These are phyloP conservation scores for Allolobophora icterica DNA, from an alignment of 2,888 invertebrate species.

Conservation along the genomic window DNA sequence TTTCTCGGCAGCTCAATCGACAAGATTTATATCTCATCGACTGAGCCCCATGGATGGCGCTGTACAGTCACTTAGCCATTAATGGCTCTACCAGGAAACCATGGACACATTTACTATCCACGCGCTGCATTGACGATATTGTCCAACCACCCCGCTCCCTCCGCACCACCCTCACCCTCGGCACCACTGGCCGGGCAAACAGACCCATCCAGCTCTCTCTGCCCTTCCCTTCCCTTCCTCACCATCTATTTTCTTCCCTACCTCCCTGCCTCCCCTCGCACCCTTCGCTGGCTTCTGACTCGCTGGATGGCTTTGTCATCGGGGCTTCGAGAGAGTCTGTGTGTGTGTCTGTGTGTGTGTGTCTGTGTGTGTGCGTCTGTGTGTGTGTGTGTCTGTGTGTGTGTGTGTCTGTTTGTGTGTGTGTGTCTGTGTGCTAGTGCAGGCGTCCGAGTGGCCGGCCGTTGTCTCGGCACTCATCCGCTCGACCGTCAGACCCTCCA, in stretches of 20 bases:
- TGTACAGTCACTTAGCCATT: conserved; percentile 17
- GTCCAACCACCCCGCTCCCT: neutral
- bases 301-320: conserved; percentile 11
- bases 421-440: neutral
- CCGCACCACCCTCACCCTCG: neutral
- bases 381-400: no score
- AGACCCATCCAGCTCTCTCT: conserved; percentile 6
- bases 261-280: neutral
- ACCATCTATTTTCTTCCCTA: neutral
- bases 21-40: conserved; percentile 17
- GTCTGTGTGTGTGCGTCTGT: neutral
- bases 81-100: conserved; percentile 17
- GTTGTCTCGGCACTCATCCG: conserved; percentile 17
- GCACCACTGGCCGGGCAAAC: conserved; percentile 17
- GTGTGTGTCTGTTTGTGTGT: no score
- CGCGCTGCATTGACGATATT: conserved; percentile 17
- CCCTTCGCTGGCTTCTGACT: neutral
- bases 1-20: conserved; percentile 17
- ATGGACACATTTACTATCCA: conserved; percentile 11
- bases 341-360: no score
- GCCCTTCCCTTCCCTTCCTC: neutral
- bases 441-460: conserved; percentile 7
- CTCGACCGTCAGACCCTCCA: neutral
- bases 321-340: neutral
- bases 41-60: neutral